Evolutionary conservation across 2,797 vertebrate genomes (phyloP), one percentile per base, ranked within the genome.

Genomic region (Acanthurus leucopareius): DNA sequence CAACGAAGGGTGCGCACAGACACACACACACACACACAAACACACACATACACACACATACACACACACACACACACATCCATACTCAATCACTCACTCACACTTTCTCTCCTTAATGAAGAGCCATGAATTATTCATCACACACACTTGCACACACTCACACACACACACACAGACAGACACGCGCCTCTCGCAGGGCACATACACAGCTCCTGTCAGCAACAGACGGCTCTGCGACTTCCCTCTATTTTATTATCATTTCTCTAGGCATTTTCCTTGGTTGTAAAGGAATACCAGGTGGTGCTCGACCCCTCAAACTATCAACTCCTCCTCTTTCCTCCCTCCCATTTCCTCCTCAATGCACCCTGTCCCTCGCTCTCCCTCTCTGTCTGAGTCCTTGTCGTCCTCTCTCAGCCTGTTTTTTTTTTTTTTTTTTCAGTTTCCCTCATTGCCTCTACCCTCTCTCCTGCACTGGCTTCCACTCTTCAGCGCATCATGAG

Each of bases 231-330:
- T 91, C 70, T 68, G 87, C 76, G 80, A 94, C 91, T 94, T 92
- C 89, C 91, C 85, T 92, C 90, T 93, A 91, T 94, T 94, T 93
- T 94, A 92, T 93, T 94, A 94, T 94, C 90, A 91, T 93, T 92
- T 93, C 86, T 91, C 88, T 85, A 92, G 92, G 91, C 93, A 93
- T 92, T 94, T 92, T 91, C 85, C 87, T 89, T 85, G 86, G 84
- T 90, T 92, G 85, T 92, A 92, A 91, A 94, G 88, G 87, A 91
- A 91, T 93, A 94, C 92, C 91, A 92, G 88, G 89, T 93, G 93
- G 90, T 84, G 88, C 86, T 87, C 88, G 82, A 86, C 82, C 83
- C 88, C 91, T 91, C 87, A 80, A 84, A 92, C 89, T 91, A 91
- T 87, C 86, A 91, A 87, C 88, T 90, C 86, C 90, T 92, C 86